phyloP scores from a whole-genome alignment of 1,140 invertebrate genomes.

The Drosophila setifemur region DNA sequence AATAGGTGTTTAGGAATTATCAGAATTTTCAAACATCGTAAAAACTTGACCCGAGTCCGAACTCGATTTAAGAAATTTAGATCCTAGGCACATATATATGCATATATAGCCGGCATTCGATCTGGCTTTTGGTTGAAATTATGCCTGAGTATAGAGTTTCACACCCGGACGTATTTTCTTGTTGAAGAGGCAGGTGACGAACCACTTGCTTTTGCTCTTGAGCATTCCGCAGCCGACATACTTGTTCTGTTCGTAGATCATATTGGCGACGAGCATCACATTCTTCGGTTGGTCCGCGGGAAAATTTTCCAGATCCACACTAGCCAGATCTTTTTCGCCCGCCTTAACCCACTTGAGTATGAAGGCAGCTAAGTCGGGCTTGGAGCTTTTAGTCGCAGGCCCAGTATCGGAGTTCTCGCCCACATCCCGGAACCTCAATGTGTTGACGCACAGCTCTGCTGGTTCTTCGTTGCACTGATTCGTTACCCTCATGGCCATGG shows the following conservation, averaged over 20 bases:
- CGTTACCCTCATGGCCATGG: slow-evolving; percentile 20
- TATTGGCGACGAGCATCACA: not conserved
- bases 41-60: too few species aligned
- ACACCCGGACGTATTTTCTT: not conserved
- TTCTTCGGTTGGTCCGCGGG: not conserved
- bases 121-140: too few species aligned
- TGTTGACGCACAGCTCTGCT: not conserved
- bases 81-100: too few species aligned
- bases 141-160: not conserved
- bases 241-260: not conserved
- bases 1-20: too few species aligned
- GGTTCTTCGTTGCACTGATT: not conserved
- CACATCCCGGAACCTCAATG: not conserved
- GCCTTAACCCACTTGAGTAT: not conserved
- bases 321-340: not conserved
- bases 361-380: not conserved
- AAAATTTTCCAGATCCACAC: not conserved
- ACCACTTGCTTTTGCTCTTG: not conserved
- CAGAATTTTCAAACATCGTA: too few species aligned
- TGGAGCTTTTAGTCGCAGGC: too few species aligned
- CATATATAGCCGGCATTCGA: too few species aligned
- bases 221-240: slow-evolving; percentile 6
- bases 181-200: not conserved
- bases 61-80: too few species aligned
- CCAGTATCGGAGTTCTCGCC: slow-evolving; percentile 4